A percentile compares a stretch with the other conserved stretches of the same genome.
phyloP scores from a whole-genome alignment of 37 sponge, comb jelly and placozoan species.

The Dysidea cf. avara region DNA sequence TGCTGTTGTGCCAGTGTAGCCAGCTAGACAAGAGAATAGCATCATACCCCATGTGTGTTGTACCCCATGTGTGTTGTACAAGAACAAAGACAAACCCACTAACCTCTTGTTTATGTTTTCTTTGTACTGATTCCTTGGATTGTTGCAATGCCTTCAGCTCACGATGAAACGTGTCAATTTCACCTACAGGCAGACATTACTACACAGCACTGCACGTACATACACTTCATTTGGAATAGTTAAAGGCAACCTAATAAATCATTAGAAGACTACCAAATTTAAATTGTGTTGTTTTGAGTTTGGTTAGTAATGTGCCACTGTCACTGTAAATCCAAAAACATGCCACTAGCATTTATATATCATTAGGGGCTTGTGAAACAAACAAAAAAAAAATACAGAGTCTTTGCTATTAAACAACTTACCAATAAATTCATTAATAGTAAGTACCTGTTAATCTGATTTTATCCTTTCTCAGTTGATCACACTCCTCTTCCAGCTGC shows the following conservation, averaged over 20 bases:
- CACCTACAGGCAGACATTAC: neutral
- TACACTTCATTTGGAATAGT: no score
- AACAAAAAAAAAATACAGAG: no score
- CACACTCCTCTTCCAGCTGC: conserved; percentile 45
- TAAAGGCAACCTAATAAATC: no score
- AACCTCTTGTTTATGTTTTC: conserved; percentile 42
- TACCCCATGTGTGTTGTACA: neutral
- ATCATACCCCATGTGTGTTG: neutral
- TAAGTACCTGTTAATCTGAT: conserved; percentile 19
- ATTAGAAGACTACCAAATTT: no score
- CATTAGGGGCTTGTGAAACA: no score
- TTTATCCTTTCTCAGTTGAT: conserved; percentile 60
- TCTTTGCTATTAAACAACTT: no score
- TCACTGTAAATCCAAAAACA: no score
- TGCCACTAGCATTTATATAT: no score
- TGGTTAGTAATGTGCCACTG: no score
- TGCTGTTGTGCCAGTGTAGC: conserved; percentile 23
- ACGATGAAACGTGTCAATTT: conserved; percentile 21
- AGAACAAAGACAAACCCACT: neutral
- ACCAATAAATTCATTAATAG: no score
- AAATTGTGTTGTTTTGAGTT: no score
- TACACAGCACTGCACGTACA: no score
- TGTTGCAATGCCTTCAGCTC: conserved; percentile 27
- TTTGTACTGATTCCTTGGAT: conserved; percentile 36
- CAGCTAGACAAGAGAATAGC: neutral